These are phyloP conservation scores for Palythoa caribaeorum DNA, from an alignment of 92 coral and sea anemone genomes.

Conservation along the genomic window DNA sequence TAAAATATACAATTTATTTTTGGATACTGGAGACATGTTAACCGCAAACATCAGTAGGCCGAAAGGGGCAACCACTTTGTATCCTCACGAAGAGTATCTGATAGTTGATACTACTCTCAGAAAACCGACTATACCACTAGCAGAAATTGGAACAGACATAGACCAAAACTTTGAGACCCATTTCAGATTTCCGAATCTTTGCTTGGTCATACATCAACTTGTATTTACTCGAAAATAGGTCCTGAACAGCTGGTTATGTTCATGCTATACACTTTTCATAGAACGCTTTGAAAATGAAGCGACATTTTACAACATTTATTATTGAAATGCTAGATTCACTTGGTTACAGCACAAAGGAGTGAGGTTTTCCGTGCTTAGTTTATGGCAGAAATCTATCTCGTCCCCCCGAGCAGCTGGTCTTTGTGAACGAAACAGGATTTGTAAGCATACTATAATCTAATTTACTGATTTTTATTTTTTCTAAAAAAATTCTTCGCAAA, in stretches of 20 bases:
- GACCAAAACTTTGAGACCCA: conserved; percentile 4
- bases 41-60: background rate
- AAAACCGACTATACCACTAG: conserved; percentile 1
- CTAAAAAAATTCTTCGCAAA: background rate
- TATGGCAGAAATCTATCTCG: conserved; percentile 10
- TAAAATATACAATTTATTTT: conserved; percentile 17
- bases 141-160: background rate
- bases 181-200: background rate
- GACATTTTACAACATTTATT: too few relatives aligned
- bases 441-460: conserved; percentile 36
- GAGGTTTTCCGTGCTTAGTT: conserved; percentile 47
- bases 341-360: conserved; percentile 49
- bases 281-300: background rate
- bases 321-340: conserved; percentile 13
- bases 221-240: background rate
- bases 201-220: conserved; percentile 4
- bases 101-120: background rate
- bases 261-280: background rate
- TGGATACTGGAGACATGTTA: conserved; percentile 12
- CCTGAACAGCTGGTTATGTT: too few relatives aligned
- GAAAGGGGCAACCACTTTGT: conserved; percentile 25
- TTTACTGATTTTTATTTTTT: background rate
- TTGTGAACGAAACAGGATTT: conserved; percentile 69
- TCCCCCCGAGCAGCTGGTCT: too few relatives aligned
- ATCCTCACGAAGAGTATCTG: conserved; percentile 10